These are phyloP conservation scores for Drosophila ezoana DNA, from an alignment of 2,888 invertebrate species.

Conservation along the genomic window DNA sequence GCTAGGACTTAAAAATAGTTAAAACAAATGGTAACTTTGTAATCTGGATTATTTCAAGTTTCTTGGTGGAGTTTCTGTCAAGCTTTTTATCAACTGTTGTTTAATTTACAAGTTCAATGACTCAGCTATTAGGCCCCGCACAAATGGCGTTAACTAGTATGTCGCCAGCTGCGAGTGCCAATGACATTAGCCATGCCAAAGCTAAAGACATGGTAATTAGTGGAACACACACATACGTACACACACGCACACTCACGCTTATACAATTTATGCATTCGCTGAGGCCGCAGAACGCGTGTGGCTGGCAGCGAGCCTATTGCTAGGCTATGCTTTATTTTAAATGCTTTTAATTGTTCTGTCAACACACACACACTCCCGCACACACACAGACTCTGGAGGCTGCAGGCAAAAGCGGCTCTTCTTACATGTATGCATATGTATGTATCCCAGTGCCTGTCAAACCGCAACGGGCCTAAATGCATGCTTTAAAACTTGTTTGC, in stretches of 20 bases:
- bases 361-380: conserved; percentile 56
- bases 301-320: conserved; percentile 63
- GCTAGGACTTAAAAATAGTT: too few species aligned
- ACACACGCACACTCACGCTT: conserved; percentile 23
- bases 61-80: too few species aligned
- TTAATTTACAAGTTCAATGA: conserved; percentile 4
- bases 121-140: conserved; percentile 19
- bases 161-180: conserved; percentile 64
- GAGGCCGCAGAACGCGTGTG: conserved; percentile 55
- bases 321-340: conserved; percentile 78
- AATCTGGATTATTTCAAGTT: too few species aligned
- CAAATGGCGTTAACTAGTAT: conserved; percentile 40
- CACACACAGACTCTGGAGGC: conserved; percentile 25
- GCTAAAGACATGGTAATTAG: conserved; percentile 81
- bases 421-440: conserved; percentile 19
- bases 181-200: conserved; percentile 74
- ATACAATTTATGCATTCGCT: conserved; percentile 74
- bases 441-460: conserved; percentile 66
- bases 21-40: too few species aligned
- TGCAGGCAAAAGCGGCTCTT: conserved; percentile 44
- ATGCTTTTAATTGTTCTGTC: conserved; percentile 81
- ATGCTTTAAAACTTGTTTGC: conserved; percentile 81
- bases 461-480: conserved; percentile 78
- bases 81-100: not conserved
- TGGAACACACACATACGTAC: conserved; percentile 48